Conservation (phyloP, 2,113 vertebrate species). For the Hippotragus niger region DNA sequence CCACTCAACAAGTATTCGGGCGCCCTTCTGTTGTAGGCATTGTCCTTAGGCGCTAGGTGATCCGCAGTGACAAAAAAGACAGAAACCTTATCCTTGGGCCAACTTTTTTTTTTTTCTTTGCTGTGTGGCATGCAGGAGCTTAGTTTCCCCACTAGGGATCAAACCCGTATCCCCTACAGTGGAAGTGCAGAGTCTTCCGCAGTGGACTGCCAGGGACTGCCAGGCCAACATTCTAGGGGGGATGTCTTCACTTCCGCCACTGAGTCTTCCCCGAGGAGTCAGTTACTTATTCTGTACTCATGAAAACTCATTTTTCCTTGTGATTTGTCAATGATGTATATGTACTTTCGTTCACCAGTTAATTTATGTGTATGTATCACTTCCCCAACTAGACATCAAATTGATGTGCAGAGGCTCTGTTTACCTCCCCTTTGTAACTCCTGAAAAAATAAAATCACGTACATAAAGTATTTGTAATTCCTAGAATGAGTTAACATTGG, state of each 20-base stretch:
- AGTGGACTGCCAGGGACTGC: neutral
- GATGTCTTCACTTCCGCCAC: neutral
- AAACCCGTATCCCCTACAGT: neutral
- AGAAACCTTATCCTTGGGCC: neutral
- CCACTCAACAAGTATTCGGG: neutral
- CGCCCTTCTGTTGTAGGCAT: neutral
- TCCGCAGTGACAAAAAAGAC: neutral
- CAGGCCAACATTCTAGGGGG: neutral
- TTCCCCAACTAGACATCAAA: neutral
- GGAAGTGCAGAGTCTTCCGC: neutral
- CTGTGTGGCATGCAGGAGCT: neutral
- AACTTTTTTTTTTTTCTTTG: neutral
- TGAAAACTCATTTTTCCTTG: neutral
- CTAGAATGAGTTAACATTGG: neutral
- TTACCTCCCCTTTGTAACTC: neutral
- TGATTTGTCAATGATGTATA: neutral
- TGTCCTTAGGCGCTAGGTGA: neutral
- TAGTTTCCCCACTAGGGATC: neutral
- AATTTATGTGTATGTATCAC: neutral
- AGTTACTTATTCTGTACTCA: neutral
- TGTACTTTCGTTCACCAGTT: neutral
- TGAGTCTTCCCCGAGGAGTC: neutral
- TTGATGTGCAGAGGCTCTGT: neutral
- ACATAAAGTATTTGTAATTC: too few species aligned
- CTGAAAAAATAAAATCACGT: neutral